A percentile compares a stretch with the other conserved stretches of the same genome.
Evolutionary conservation across 2,888 invertebrate genomes (phyloP).

Genomic region (Cerastis rubricosa): DNA sequence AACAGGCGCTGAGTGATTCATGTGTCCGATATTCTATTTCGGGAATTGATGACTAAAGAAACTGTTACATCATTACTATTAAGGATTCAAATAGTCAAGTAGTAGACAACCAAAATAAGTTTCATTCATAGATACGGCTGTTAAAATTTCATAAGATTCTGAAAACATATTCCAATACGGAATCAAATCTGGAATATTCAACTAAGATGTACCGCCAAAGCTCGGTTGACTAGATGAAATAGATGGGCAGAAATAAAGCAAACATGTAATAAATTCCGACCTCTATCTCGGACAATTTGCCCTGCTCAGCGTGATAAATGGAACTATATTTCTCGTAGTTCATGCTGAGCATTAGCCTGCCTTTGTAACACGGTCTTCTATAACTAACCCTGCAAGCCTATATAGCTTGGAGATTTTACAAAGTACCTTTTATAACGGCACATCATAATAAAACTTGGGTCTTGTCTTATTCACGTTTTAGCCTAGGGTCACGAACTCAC

Average conservation of each 20-base stretch:
- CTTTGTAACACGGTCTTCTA: slow-evolving; percentile 28
- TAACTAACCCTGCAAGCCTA: slow-evolving; percentile 23
- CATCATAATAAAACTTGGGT: slow-evolving; percentile 27
- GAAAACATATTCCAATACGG: background rate
- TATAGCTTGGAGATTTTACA: slow-evolving; percentile 15
- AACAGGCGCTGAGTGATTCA: slow-evolving; percentile 79
- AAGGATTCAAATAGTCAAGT: slow-evolving; percentile 40
- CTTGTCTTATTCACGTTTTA: slow-evolving; percentile 23
- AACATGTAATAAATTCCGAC: slow-evolving; percentile 46
- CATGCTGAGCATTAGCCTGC: slow-evolving; percentile 31
- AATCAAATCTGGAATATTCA: slow-evolving; percentile 10
- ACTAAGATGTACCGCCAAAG: slow-evolving; percentile 13
- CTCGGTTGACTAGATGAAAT: slow-evolving; percentile 31
- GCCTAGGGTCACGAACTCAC: slow-evolving; percentile 40
- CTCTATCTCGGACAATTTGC: slow-evolving; percentile 46
- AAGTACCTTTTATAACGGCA: slow-evolving; percentile 32
- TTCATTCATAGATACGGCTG: slow-evolving; percentile 45
- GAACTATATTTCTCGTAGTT: slow-evolving; percentile 46
- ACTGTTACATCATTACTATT: slow-evolving; percentile 66
- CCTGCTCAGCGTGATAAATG: slow-evolving; percentile 57
- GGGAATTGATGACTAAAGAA: slow-evolving; percentile 62
- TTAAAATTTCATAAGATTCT: slow-evolving; percentile 7
- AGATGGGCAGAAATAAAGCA: slow-evolving; percentile 43
- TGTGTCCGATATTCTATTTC: slow-evolving; percentile 74
- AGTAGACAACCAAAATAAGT: slow-evolving; percentile 41